Evolutionary conservation across 2,113 vertebrate species (phyloP).

Genomic region (Picathartes gymnocephalus): DNA sequence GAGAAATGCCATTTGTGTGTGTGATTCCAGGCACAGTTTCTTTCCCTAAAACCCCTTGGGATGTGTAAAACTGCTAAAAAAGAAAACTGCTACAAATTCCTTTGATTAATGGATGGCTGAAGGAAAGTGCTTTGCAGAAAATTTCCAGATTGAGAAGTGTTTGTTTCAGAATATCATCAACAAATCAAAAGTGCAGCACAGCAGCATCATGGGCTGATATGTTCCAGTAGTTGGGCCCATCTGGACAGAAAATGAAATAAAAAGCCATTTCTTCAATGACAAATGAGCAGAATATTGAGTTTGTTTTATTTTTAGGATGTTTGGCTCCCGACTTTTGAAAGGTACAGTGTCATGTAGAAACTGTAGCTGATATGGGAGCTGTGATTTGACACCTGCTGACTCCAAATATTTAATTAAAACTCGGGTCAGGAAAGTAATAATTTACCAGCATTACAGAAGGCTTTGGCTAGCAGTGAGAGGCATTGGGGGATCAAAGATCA

Average conservation of each 20-base stretch:
- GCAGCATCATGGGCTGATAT: neutral
- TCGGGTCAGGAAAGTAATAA: neutral
- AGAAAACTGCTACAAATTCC: neutral
- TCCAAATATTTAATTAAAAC: slow-evolving; percentile 26
- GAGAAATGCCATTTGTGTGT: neutral
- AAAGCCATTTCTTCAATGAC: neutral
- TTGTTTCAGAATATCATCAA: neutral
- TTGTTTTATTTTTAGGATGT: neutral
- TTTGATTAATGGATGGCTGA: slow-evolving; percentile 19
- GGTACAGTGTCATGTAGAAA: neutral
- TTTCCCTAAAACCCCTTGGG: neutral
- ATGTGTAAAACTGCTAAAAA: neutral
- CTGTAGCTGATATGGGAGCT: neutral
- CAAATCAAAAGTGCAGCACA: neutral
- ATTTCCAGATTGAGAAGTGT: neutral
- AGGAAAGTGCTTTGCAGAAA: neutral
- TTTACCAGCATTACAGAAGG: neutral
- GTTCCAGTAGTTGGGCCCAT: neutral
- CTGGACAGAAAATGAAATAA: neutral
- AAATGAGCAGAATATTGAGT: neutral
- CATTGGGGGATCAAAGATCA: slow-evolving; percentile 1
- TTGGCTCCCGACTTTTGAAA: neutral
- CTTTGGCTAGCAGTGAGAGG: neutral
- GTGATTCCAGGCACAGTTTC: neutral
- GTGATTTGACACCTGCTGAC: neutral